Evolutionary conservation across 2,888 invertebrate species (phyloP), one percentile per base, ranked within the genome.

Genomic region (Noctuana brunneofusca): DNA sequence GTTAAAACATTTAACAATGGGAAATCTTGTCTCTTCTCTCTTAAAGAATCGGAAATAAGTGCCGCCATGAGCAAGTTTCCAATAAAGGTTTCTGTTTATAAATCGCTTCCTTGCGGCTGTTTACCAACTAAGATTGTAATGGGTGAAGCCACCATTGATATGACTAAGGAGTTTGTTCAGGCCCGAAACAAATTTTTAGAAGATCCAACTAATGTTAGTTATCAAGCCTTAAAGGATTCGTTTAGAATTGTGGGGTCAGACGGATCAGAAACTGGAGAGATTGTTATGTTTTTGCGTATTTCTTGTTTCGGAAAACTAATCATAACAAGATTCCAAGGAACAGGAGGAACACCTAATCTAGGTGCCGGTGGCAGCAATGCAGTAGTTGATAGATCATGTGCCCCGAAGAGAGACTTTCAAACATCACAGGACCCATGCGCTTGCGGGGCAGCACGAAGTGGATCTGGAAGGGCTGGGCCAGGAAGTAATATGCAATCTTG

Each of bases 11-110:
- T 94, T 63, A 93, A 93, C 73, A 94, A 89, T 68, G 95, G 95
- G 24, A 95, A 94, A 78, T 95, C 95, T 0, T 94, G 94, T 69
- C 81, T 95, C n/a, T 95, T 95, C 73, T 94, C 94, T 0, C 78
- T 95, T 3, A 92, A 93, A 24, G 87, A 92, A 48, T 69, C 76
- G 6, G 92, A 93, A 30, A 92, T 94, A 0, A 73, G 74, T n/a
- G 80, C 86, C 48, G 93, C 93, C 0, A 80, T 93, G 73, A 80
- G 80, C 60, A 87, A 87, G 50, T 94, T 94, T 71, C 93, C 93
- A 0, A 76, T 95, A 2, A 86, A 84, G 57, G 85, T 94, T 57
- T 83, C 89, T 0, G 92, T 95, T 0, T 93, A 89, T 71, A 94
- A 93, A 71, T 92, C 92, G 57, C 86, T 94, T 68, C 93, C 93